These are phyloP conservation scores for Globia sparganii DNA, from an alignment of 2,888 invertebrate genomes.

Conservation along the genomic window DNA sequence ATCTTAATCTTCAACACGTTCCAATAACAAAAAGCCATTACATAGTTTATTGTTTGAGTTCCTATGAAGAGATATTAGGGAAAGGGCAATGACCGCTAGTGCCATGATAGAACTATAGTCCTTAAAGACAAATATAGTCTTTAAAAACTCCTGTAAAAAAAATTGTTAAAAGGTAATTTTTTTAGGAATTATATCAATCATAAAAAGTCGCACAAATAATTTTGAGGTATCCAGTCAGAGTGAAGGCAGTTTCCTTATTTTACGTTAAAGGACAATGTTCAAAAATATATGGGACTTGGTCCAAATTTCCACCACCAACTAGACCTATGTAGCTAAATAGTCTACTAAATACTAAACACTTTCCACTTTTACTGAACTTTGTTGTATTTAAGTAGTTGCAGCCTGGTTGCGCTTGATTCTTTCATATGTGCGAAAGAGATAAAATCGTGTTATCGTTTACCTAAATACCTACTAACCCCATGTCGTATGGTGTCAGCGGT, in stretches of 20 bases:
- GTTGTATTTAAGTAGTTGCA: no score
- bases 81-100: not conserved
- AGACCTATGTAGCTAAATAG: no score
- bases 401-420: no score
- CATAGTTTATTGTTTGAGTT: not conserved
- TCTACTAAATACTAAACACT: no score
- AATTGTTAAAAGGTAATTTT: not conserved
- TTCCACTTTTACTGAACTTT: no score
- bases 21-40: not conserved
- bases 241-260: not conserved
- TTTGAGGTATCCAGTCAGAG: not conserved
- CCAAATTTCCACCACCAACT: no score
- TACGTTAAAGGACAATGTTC: no score
- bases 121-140: not conserved
- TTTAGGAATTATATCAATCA: not conserved
- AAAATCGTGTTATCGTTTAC: no score
- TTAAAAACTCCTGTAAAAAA: not conserved
- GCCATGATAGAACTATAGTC: not conserved
- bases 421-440: no score
- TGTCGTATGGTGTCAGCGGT: no score
- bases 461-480: no score
- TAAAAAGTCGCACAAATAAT: not conserved
- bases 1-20: not conserved
- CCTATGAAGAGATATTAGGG: not conserved
- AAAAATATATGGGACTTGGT: no score